These are phyloP conservation scores for Drosophila murphyi DNA, from an alignment of 1,140 invertebrate species.

Conservation along the genomic window DNA sequence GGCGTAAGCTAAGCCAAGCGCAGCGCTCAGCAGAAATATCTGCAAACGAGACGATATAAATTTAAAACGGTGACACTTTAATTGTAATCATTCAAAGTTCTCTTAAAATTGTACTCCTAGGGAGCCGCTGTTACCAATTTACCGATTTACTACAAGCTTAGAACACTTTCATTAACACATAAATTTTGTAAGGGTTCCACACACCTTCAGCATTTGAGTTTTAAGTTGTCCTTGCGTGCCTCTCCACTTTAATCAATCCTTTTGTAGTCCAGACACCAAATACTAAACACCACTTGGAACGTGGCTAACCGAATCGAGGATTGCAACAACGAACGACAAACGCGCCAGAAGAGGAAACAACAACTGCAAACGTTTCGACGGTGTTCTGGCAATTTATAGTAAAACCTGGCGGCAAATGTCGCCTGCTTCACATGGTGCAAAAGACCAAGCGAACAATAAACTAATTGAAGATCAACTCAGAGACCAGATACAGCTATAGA, in stretches of 20 bases:
- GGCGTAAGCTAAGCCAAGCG: conserved; percentile 63
- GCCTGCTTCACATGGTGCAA: conserved; percentile 79
- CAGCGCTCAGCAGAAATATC: conserved; percentile 73
- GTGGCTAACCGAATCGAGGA: conserved; percentile 35
- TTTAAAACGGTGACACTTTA: too few species aligned
- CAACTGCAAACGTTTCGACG: conserved; percentile 66
- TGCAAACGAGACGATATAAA: conserved; percentile 8
- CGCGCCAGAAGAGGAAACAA: conserved; percentile 66
- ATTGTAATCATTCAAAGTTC: too few species aligned
- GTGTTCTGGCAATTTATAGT: conserved; percentile 79
- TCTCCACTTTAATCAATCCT: conserved; percentile 35
- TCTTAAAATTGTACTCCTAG: too few species aligned
- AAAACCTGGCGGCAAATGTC: conserved; percentile 74
- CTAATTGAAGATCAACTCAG: conserved; percentile 75
- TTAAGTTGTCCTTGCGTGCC: conserved; percentile 26
- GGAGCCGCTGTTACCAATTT: too few species aligned
- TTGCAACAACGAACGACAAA: conserved; percentile 42
- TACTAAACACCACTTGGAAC: conserved; percentile 47
- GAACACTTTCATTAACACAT: background rate
- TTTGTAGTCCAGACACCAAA: conserved; percentile 36
- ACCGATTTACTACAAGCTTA: too few species aligned
- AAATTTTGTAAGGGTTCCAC: background rate
- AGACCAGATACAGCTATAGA: conserved; percentile 4
- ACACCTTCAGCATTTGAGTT: conserved; percentile 64
- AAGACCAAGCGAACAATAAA: conserved; percentile 69